Evolutionary conservation across 2,888 invertebrate genomes (phyloP), one percentile per base, ranked within the genome.

Genomic region (Trisateles emortualis): DNA sequence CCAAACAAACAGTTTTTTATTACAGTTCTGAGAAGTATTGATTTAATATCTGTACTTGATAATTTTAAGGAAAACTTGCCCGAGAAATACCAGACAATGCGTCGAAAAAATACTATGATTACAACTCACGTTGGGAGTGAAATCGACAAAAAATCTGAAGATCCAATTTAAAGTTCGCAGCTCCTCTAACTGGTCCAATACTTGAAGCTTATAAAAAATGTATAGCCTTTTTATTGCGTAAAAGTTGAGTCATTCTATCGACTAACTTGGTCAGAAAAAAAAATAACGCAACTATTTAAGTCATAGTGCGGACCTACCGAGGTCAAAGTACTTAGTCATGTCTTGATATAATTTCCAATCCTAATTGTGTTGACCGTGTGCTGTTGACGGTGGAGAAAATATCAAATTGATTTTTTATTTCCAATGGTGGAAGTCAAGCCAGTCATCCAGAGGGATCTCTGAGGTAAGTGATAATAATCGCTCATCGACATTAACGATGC

Each of bases 101-200:
- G 19, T 19, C 19, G 0, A 0, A 11, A 2, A 13, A 32, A 32
- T 32, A 13, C 14, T 8, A 35, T 13, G 3, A 35, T 35, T 14
- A 35, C 10, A 35, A 16, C 35, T 16, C 16, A 36, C 19, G 16
- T 17, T 19, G 1, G 8, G 14, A 36, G 19, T 10, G 0, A 38
- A 52, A 49, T 26, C 9, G 17, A 36, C 30, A 42, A 19, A 42
- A 41, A 41, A 16, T 3, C 19, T 41, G 33, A 43, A 43, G 39
- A 56, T 13, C 16, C 39, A 9, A 40, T 36, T 10, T 17, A 29
- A 36, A 42, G 36, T 40, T 36, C 36, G 17, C 36, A 36, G 36
- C 10, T 36, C 3, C 33, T 33, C 16, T 17, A 36, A 17, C 22
- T 8, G 22, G 11, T 22, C 1, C 13, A 14, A 16, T 16, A 13